These are phyloP conservation scores for Atta cephalotes DNA, from an alignment of 1,140 invertebrate genomes.

Conservation along the genomic window DNA sequence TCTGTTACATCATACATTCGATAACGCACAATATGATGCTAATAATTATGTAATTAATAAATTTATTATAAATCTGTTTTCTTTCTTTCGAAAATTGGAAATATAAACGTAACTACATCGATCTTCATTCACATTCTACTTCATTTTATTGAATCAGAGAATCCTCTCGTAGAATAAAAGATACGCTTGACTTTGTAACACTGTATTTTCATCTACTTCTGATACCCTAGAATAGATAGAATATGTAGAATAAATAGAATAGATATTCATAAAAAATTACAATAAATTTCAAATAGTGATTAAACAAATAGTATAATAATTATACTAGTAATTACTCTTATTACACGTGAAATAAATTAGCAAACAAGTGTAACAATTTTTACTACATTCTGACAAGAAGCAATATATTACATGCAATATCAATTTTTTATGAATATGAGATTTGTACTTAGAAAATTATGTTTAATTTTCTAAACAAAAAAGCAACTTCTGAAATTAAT, in stretches of 20 bases:
- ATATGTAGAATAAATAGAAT: neutral
- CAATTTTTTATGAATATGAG: neutral
- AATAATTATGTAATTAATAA: constrained; percentile 42
- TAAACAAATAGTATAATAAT: constrained; percentile 19
- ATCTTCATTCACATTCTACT: neutral
- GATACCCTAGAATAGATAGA: constrained; percentile 87
- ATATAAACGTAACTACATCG: neutral
- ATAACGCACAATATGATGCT: constrained; percentile 20
- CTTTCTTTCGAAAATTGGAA: neutral
- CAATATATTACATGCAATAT: neutral
- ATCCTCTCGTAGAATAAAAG: constrained; percentile 98
- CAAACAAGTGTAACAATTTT: neutral
- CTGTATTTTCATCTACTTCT: constrained; percentile 92
- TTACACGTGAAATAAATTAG: neutral
- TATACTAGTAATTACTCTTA: neutral
- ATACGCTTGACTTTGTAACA: constrained; percentile 97
- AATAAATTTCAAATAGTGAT: constrained; percentile 16
- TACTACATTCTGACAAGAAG: neutral
- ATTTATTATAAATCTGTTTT: constrained; percentile 29
- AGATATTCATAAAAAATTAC: neutral
- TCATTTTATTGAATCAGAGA: constrained; percentile 85
- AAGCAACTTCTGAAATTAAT: neutral
- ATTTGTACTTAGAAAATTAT: neutral
- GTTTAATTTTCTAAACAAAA: neutral
- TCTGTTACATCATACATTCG: constrained; percentile 1